phyloP scores from a whole-genome alignment of 2,113 vertebrate species.

The Pagrus major region DNA sequence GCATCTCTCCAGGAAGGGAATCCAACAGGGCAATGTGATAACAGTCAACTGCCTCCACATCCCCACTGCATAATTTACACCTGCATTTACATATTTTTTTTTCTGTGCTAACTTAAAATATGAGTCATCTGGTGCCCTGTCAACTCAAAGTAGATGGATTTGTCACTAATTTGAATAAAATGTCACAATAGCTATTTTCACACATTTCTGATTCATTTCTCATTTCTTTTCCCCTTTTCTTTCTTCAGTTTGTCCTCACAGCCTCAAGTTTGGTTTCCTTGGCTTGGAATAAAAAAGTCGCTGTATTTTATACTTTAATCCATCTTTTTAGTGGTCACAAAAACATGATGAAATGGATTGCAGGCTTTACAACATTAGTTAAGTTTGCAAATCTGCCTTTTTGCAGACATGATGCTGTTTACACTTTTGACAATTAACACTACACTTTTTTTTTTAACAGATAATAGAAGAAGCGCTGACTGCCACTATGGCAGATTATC shows the following conservation, averaged over 20 bases:
- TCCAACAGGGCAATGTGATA: conserved; percentile 39
- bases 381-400: not conserved
- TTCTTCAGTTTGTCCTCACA: not conserved
- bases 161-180: conserved; percentile 52
- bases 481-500: not conserved
- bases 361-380: not conserved
- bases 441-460: not conserved
- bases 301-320: not conserved
- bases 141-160: conserved; percentile 41
- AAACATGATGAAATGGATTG: not conserved
- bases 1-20: conserved; percentile 31
- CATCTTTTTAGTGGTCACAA: not conserved
- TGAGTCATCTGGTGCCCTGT: conserved; percentile 45
- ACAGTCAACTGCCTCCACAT: conserved; percentile 38
- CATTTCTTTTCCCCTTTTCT: not conserved
- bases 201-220: conserved; percentile 16
- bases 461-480: not conserved
- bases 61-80: conserved; percentile 55
- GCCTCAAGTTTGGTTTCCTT: not conserved
- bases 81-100: conserved; percentile 53
- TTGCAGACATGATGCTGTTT: not conserved
- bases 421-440: not conserved
- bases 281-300: not conserved
- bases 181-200: conserved; percentile 30
- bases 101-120: conserved; percentile 45